Evolutionary conservation across 2,888 invertebrate genomes (phyloP).

Genomic region (Enchytraeus crypticus): DNA sequence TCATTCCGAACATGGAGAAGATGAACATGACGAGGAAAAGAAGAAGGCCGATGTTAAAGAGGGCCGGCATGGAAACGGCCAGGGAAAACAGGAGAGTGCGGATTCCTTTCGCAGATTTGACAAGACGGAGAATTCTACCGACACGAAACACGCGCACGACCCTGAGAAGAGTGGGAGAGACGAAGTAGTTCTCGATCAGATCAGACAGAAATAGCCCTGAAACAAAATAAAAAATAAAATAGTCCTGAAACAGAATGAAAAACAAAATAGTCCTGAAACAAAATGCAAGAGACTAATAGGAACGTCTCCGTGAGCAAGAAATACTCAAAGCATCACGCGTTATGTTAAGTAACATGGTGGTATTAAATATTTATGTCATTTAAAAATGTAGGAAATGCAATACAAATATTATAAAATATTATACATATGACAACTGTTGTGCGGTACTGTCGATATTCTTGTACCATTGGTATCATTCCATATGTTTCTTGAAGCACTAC

Average conservation of each 20-base stretch:
- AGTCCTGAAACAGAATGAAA: background rate
- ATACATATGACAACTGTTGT: too few species aligned
- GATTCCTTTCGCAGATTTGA: slow-evolving; percentile 97
- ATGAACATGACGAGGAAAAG: slow-evolving; percentile 98
- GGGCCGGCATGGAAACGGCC: slow-evolving; percentile 95
- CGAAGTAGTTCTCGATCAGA: slow-evolving; percentile 91
- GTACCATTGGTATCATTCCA: too few species aligned
- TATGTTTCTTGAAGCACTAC: too few species aligned
- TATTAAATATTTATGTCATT: too few species aligned
- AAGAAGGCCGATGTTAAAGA: slow-evolving; percentile 96
- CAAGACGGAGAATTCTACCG: slow-evolving; percentile 88
- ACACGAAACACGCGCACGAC: slow-evolving; percentile 97
- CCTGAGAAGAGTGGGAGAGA: slow-evolving; percentile 92
- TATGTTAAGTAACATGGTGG: too few species aligned
- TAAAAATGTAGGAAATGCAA: too few species aligned
- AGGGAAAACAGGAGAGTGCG: slow-evolving; percentile 91
- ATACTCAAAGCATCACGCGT: too few species aligned
- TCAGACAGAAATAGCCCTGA: slow-evolving; percentile 90
- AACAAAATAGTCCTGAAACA: background rate
- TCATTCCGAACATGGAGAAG: slow-evolving; percentile 98
- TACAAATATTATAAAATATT: too few species aligned
- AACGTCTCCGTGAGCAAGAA: background rate
- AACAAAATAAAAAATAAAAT: slow-evolving; percentile 9
- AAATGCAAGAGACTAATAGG: background rate
- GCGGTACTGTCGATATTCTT: too few species aligned